Evolutionary conservation across 1,140 invertebrate species (phyloP).

Genomic region (Drosophila sturtevanti): DNA sequence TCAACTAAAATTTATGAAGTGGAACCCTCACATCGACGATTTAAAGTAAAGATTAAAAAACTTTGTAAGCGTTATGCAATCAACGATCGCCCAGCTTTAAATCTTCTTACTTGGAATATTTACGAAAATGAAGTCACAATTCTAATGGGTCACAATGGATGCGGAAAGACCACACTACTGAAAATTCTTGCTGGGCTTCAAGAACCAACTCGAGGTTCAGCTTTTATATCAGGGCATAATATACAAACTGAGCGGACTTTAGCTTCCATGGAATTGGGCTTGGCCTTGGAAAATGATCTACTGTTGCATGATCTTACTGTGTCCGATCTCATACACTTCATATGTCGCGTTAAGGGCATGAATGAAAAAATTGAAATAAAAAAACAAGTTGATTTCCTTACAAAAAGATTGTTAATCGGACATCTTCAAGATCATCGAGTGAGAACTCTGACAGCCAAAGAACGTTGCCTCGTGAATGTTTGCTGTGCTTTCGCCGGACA

Average conservation of each 20-base stretch:
- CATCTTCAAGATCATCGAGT: slow-evolving; percentile 16
- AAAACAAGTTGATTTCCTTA: slow-evolving; percentile 30
- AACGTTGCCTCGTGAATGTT: slow-evolving; percentile 39
- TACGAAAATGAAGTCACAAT: slow-evolving; percentile 87
- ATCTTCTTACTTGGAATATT: slow-evolving; percentile 85
- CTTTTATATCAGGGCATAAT: slow-evolving; percentile 88
- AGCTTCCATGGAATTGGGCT: slow-evolving; percentile 51
- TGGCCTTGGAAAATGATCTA: slow-evolving; percentile 44
- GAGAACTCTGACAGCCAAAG: background rate
- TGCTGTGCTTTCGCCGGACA: slow-evolving; percentile 60
- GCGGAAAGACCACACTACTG: slow-evolving; percentile 92
- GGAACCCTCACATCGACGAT: slow-evolving; percentile 61
- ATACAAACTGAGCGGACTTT: slow-evolving; percentile 43
- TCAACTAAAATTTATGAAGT: slow-evolving; percentile 70
- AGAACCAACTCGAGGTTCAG: slow-evolving; percentile 88
- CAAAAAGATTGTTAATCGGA: slow-evolving; percentile 29
- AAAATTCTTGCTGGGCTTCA: slow-evolving; percentile 90
- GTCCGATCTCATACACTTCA: slow-evolving; percentile 83
- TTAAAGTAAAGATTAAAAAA: slow-evolving; percentile 67
- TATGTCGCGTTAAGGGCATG: slow-evolving; percentile 51
- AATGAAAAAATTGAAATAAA: background rate
- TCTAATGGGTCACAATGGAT: slow-evolving; percentile 92
- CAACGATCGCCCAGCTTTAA: slow-evolving; percentile 83
- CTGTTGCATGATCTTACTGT: slow-evolving; percentile 35
- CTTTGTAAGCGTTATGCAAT: slow-evolving; percentile 66